Percentiles rank a stretch among this genome's conserved stretches.
Conservation (phyloP, 2,888 invertebrate species). For the Agrotis puta region DNA sequence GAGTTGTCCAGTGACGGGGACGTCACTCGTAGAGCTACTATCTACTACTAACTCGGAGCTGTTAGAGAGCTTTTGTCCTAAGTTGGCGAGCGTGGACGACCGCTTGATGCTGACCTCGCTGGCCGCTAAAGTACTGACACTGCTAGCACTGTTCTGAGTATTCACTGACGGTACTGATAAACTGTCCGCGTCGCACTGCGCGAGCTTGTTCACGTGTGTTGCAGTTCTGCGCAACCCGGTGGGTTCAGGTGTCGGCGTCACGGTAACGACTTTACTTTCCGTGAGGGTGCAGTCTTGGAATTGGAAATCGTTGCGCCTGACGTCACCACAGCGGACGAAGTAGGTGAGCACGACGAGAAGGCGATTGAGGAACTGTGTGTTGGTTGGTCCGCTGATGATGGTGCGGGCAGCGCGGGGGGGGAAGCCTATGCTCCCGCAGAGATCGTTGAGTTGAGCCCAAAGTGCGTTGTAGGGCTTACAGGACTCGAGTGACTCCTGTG, state of each 20-base stretch:
- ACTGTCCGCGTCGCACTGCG: slow-evolving; percentile 64
- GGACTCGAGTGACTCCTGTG: slow-evolving; percentile 47
- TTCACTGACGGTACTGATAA: slow-evolving; percentile 74
- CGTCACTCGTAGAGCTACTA: slow-evolving; percentile 68
- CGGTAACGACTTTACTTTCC: slow-evolving; percentile 79
- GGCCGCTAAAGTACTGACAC: slow-evolving; percentile 78
- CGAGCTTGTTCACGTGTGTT: slow-evolving; percentile 66
- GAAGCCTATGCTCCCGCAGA: slow-evolving; percentile 96
- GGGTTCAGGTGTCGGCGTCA: slow-evolving; percentile 55
- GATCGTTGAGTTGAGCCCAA: slow-evolving; percentile 97
- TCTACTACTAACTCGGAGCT: slow-evolving; percentile 72
- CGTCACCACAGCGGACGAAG: slow-evolving; percentile 95
- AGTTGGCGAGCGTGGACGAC: slow-evolving; percentile 81
- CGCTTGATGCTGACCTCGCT: slow-evolving; percentile 81
- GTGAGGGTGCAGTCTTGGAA: slow-evolving; percentile 78
- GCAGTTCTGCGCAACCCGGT: slow-evolving; percentile 67
- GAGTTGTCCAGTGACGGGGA: slow-evolving; percentile 72
- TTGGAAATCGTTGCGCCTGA: slow-evolving; percentile 89
- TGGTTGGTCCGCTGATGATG: slow-evolving; percentile 93
- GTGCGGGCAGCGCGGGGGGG: slow-evolving; percentile 95
- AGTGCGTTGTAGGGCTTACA: slow-evolving; percentile 95
- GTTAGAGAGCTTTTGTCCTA: slow-evolving; percentile 85
- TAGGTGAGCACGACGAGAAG: slow-evolving; percentile 95
- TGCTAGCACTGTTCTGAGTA: slow-evolving; percentile 80
- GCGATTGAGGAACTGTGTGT: slow-evolving; percentile 93